phyloP scores from a whole-genome alignment of 2,888 invertebrate species.

The Dasysyrphus tricinctus region DNA sequence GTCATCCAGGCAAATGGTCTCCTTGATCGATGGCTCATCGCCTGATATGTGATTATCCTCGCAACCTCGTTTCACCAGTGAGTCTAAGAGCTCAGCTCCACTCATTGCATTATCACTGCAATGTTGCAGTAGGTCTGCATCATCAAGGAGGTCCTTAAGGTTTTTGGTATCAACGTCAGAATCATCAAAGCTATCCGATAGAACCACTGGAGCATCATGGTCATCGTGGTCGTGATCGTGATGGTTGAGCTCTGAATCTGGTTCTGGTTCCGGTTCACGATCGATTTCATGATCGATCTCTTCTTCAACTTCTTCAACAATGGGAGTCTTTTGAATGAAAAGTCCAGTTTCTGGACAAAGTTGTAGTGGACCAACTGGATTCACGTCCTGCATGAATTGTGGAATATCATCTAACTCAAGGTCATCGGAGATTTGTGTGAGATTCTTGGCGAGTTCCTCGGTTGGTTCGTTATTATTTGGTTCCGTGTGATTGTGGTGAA shows the following conservation, averaged over 20 bases:
- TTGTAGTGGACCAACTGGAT: conserved; percentile 76
- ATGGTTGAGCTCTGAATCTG: conserved; percentile 13
- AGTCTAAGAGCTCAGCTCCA: conserved; percentile 85
- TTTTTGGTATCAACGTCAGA: conserved; percentile 81
- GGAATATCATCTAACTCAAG: conserved; percentile 67
- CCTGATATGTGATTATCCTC: conserved; percentile 85
- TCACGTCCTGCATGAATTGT: conserved; percentile 70
- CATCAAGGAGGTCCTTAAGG: conserved; percentile 82
- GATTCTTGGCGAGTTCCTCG: conserved; percentile 76
- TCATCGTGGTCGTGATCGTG: conserved; percentile 16
- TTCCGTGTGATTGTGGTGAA: conserved; percentile 46
- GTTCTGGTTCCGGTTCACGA: conserved; percentile 22
- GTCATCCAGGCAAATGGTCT: conserved; percentile 81
- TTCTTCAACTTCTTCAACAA: conserved; percentile 41
- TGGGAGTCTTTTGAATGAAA: conserved; percentile 78
- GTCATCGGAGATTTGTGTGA: conserved; percentile 76
- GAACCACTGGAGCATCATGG: conserved; percentile 56
- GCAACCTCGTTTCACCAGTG: conserved; percentile 86
- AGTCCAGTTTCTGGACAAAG: conserved; percentile 82
- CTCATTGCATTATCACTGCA: conserved; percentile 83
- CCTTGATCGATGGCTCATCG: conserved; percentile 75
- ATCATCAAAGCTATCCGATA: conserved; percentile 76
- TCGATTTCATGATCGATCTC: conserved; percentile 30
- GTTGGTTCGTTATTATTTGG: conserved; percentile 75
- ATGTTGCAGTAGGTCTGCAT: conserved; percentile 81